Evolutionary conservation across 2,888 invertebrate species (phyloP).

Genomic region (Heliconius hortense): DNA sequence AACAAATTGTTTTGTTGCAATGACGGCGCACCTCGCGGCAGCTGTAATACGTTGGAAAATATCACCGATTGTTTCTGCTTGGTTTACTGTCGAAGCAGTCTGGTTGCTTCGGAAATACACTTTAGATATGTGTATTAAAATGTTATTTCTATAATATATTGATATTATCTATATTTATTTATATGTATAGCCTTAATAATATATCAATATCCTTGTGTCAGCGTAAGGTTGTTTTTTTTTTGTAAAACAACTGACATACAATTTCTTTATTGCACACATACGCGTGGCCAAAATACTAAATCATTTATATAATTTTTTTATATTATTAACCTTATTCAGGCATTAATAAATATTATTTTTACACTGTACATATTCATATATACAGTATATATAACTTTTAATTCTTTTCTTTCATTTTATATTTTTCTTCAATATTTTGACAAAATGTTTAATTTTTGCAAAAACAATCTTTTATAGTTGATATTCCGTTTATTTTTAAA

Average conservation of each 20-base stretch:
- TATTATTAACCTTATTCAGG: too few relatives aligned
- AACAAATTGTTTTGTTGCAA: slow-evolving; percentile 49
- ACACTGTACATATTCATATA: too few relatives aligned
- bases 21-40: slow-evolving; percentile 42
- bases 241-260: too few relatives aligned
- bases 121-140: not conserved
- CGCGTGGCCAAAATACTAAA: too few relatives aligned
- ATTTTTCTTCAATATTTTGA: too few relatives aligned
- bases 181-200: not conserved
- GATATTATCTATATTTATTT: not conserved
- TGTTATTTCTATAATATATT: not conserved
- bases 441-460: not conserved
- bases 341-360: too few relatives aligned
- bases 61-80: slow-evolving; percentile 48
- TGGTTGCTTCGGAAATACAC: slow-evolving; percentile 32
- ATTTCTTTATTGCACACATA: too few relatives aligned
- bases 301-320: too few relatives aligned
- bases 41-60: slow-evolving; percentile 51
- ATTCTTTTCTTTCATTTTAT: too few relatives aligned
- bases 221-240: too few relatives aligned
- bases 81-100: slow-evolving; percentile 32
- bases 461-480: not conserved
- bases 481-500: not conserved
- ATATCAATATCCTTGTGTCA: not conserved
- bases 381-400: too few relatives aligned